These are phyloP conservation scores for Opisthograptis luteolata DNA, from an alignment of 2,888 invertebrate genomes.

Conservation along the genomic window DNA sequence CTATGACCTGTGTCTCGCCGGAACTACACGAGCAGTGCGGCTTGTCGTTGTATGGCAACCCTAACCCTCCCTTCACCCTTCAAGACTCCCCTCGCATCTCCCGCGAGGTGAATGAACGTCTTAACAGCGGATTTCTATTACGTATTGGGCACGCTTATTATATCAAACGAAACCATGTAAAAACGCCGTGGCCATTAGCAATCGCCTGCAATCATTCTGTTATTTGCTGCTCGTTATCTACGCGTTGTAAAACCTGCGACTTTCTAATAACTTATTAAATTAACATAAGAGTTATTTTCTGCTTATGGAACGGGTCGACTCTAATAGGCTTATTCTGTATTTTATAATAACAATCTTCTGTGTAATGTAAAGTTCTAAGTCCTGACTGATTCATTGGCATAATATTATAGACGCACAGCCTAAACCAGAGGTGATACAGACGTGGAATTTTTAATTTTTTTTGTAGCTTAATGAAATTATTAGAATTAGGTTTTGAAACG, in stretches of 20 bases:
- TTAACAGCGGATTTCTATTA: conserved; percentile 59
- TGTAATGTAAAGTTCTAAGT: no score
- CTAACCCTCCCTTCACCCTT: conserved; percentile 37
- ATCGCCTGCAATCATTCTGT: conserved; percentile 8
- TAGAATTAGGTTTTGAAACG: no score
- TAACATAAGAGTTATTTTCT: background rate
- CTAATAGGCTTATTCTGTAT: background rate
- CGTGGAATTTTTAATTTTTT: no score
- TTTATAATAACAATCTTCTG: no score
- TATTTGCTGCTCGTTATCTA: conserved; percentile 16
- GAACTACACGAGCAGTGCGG: background rate
- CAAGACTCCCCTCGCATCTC: conserved; percentile 37
- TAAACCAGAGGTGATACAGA: no score
- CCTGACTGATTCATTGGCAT: no score
- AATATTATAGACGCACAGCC: no score
- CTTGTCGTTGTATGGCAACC: conserved; percentile 11
- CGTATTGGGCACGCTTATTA: conserved; percentile 43
- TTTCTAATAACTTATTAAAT: conserved; percentile 17
- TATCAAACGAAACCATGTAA: conserved; percentile 14
- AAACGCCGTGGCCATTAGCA: conserved; percentile 14
- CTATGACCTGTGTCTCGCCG: no score
- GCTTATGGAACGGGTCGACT: background rate
- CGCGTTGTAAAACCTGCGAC: conserved; percentile 12
- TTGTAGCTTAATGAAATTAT: no score
- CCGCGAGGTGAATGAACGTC: conserved; percentile 69